Conservation (phyloP, 2,113 vertebrate species). For the Abramis brama region DNA sequence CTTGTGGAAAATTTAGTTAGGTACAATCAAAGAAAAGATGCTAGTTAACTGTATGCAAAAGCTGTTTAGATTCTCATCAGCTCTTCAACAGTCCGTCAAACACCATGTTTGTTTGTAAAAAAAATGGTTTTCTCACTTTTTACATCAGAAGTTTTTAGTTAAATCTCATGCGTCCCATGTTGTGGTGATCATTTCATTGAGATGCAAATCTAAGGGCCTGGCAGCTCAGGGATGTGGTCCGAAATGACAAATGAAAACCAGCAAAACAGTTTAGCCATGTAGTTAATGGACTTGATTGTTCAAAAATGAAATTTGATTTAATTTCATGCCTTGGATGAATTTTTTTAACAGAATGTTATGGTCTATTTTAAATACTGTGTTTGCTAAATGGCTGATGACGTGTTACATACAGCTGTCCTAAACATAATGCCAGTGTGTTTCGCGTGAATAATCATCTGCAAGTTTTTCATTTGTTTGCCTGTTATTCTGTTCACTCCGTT, state of each 20-base stretch:
- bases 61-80: background rate
- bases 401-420: background rate
- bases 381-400: background rate
- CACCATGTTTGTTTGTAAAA: background rate
- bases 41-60: background rate
- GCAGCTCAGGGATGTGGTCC: slow-evolving; percentile 66
- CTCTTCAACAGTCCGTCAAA: background rate
- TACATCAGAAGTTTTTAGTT: background rate
- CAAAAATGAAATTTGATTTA: background rate
- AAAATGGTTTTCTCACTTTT: background rate
- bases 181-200: slow-evolving; percentile 18
- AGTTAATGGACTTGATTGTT: slow-evolving; percentile 7
- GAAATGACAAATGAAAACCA: slow-evolving; percentile 35
- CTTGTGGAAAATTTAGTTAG: background rate
- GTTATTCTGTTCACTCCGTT: background rate
- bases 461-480: background rate
- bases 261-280: background rate
- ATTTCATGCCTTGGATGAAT: slow-evolving; percentile 18
- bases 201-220: slow-evolving; percentile 65
- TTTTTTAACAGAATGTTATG: slow-evolving; percentile 1
- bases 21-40: slow-evolving; percentile 9
- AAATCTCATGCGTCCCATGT: background rate
- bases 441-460: background rate
- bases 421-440: background rate
- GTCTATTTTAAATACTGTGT: slow-evolving; percentile 25